Base-by-base conservation (phyloP, 2,888 invertebrate genomes). In the Dugesia japonica region DNA sequence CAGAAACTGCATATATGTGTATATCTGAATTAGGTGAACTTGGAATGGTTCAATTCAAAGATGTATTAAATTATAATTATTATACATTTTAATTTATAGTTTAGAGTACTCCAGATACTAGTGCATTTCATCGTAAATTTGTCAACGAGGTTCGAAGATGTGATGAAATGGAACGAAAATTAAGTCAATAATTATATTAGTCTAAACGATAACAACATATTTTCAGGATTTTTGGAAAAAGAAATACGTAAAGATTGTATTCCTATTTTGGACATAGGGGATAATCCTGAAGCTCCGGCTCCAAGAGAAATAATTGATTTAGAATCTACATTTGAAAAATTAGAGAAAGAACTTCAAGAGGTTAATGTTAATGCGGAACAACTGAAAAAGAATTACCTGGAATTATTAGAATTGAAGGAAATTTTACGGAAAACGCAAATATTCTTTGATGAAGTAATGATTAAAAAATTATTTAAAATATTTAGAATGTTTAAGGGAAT, bases 271-370 rank as follows among this genome's bases (percentile, higher is more conserved):
- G 97, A 97, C 84, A 94, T 94, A 0, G 95, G 95, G 1, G 97
- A 98, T 84, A 94, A 92, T 83, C 97, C 97, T 0, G 95, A 97
- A 86, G 97, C 98, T 15, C 98, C 98, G 0, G 94, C 94, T 82
- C 97, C 98, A 0, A 88, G 95, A 79, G 98, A 98, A 87, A 97
- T 98, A 95, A 94, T 97, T 81, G 95, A 99, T 86, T 87, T 98
- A 79, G 97, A 98, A 89, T 86, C 87, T 4, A 92, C 94, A 80
- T 88, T 94, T 84, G 97, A 97, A 85, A 97, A 98, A 85, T 86
- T 98, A 77, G 98, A 98, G 85, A 94, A 94, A 84, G 98, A 99
- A 84, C 87, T 95, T 79, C 89, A 94, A n/a, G 94, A 95, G 86
- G 94, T 95, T n/a, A 95, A 95, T 84, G 92, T 92, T 83, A 95